These are phyloP conservation scores for Gonioctena quinquepunctata DNA, from an alignment of 1,140 invertebrate genomes.

Conservation along the genomic window DNA sequence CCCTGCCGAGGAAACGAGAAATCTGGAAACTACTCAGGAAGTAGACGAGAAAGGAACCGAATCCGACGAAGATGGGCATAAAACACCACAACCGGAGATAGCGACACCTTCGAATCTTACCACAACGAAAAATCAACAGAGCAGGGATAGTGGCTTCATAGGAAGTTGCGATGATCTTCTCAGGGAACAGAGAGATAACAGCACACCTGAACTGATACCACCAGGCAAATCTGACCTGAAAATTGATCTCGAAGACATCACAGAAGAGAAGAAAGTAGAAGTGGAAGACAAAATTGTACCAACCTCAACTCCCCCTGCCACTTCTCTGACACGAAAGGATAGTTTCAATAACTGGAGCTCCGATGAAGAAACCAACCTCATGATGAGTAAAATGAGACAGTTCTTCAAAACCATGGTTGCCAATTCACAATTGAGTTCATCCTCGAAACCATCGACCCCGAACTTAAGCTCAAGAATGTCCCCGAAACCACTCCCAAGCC, in stretches of 20 bases:
- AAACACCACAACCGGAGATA: constrained; percentile 67
- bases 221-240: constrained; percentile 58
- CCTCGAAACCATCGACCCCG: constrained; percentile 57
- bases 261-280: constrained; percentile 52
- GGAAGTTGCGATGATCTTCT: constrained; percentile 85
- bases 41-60: constrained; percentile 52
- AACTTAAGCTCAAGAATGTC: constrained; percentile 55
- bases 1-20: constrained; percentile 60
- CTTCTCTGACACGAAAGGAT: constrained; percentile 75
- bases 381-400: constrained; percentile 92
- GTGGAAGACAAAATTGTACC: constrained; percentile 52
- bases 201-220: constrained; percentile 39
- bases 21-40: constrained; percentile 60
- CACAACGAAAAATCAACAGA: constrained; percentile 72
- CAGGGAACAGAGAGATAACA: constrained; percentile 62
- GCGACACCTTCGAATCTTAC: constrained; percentile 59
- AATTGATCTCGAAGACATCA: constrained; percentile 62
- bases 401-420: constrained; percentile 88
- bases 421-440: constrained; percentile 59
- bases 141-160: constrained; percentile 83
- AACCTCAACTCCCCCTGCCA: constrained; percentile 55
- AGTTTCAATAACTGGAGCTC: constrained; percentile 93
- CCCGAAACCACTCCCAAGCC: constrained; percentile 60
- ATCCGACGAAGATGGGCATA: constrained; percentile 59
- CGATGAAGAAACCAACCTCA: constrained; percentile 89